Evolutionary conservation across 2,797 vertebrate genomes (phyloP).

Genomic region (Anabacerthia variegaticeps): DNA sequence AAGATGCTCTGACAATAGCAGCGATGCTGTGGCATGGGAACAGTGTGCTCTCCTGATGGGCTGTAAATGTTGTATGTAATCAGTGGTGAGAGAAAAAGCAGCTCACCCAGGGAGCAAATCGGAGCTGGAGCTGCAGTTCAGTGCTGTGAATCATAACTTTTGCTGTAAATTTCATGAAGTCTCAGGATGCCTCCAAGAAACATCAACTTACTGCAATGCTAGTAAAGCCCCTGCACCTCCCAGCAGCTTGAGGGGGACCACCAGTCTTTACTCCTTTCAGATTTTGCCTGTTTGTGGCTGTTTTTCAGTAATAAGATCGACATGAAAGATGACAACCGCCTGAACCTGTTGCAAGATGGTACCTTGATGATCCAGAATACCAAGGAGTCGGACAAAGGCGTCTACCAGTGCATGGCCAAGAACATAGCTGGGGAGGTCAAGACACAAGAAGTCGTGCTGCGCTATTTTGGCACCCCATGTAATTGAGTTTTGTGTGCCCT

Average conservation of each 20-base stretch:
- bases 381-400: slow-evolving; percentile 74
- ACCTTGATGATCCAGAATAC: slow-evolving; percentile 80
- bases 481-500: background rate
- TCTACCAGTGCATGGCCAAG: slow-evolving; percentile 79
- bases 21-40: background rate
- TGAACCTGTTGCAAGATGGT: slow-evolving; percentile 74
- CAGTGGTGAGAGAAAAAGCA: background rate
- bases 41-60: background rate
- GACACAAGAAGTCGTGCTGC: slow-evolving; percentile 70
- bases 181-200: background rate
- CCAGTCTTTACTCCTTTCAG: background rate
- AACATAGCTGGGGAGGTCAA: slow-evolving; percentile 76
- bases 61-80: background rate
- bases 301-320: slow-evolving; percentile 74
- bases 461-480: slow-evolving; percentile 71
- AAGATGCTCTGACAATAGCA: background rate
- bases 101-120: background rate
- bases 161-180: background rate
- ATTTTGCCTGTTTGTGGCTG: background rate
- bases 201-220: background rate
- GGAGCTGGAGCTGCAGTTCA: background rate
- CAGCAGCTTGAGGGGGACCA: background rate
- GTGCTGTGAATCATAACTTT: background rate
- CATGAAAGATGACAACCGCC: slow-evolving; percentile 71
- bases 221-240: background rate